These are phyloP conservation scores for Tenebrosternarchus preto DNA, from an alignment of 2,113 vertebrate genomes.

Conservation along the genomic window DNA sequence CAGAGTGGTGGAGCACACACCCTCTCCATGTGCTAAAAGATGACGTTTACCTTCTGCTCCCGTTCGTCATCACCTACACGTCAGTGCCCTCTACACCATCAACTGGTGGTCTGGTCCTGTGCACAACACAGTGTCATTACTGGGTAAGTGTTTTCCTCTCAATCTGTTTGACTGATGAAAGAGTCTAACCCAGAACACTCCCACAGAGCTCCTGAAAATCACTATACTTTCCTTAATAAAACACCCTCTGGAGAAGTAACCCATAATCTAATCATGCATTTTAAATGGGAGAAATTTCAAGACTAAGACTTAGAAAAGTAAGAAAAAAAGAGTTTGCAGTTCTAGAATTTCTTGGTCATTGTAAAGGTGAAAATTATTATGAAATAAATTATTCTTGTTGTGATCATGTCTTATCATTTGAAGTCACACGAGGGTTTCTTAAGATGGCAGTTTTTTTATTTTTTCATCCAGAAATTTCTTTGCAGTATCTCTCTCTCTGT, in stretches of 20 bases:
- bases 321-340: neutral
- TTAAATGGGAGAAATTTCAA: neutral
- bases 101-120: too few species aligned
- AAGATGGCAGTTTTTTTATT: slow-evolving; percentile 16
- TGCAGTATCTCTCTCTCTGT: slow-evolving; percentile 6
- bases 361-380: too few species aligned
- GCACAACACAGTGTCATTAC: too few species aligned
- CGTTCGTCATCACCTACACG: neutral
- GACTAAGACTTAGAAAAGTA: too few species aligned
- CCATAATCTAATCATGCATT: too few species aligned
- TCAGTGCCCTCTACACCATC: neutral
- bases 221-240: too few species aligned
- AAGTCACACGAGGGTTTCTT: slow-evolving; percentile 2
- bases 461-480: slow-evolving; percentile 19
- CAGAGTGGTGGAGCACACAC: neutral
- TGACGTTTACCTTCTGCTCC: neutral
- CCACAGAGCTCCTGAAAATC: too few species aligned
- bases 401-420: slow-evolving; percentile 16
- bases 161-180: too few species aligned
- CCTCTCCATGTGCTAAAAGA: neutral
- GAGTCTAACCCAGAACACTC: too few species aligned
- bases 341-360: slow-evolving; percentile 1
- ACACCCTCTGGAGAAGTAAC: too few species aligned
- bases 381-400: neutral
- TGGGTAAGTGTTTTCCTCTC: too few species aligned